phyloP scores from a whole-genome alignment of 2,797 vertebrate species.

The Cheirogaleus major region DNA sequence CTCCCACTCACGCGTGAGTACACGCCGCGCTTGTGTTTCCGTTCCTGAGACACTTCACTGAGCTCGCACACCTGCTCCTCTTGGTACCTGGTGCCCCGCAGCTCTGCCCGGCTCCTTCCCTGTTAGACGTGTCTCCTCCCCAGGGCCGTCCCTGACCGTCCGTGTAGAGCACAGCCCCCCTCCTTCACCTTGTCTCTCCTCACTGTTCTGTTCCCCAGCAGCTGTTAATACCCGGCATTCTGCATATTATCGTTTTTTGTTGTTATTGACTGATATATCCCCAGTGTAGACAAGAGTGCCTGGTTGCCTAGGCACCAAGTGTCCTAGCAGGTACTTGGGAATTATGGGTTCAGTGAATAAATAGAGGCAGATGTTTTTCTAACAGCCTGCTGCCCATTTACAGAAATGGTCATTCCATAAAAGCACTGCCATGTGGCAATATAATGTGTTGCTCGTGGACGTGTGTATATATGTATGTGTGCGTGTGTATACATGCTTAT shows the following conservation, averaged over 20 bases:
- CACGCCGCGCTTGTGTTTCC: too few relatives aligned
- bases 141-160: fast-evolving
- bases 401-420: not conserved
- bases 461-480: fast-evolving
- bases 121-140: fast-evolving
- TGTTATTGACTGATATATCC: not conserved
- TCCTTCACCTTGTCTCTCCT: not conserved
- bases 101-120: too few relatives aligned
- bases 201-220: too few relatives aligned
- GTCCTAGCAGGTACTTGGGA: not conserved
- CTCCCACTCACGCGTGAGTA: too few relatives aligned
- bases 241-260: not conserved
- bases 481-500: fast-evolving
- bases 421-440: not conserved
- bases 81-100: fast-evolving
- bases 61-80: not conserved
- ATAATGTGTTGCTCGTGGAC: fast-evolving
- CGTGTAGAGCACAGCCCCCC: fast-evolving
- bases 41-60: too few relatives aligned
- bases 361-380: not conserved
- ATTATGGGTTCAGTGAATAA: not conserved
- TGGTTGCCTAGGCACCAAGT: too few relatives aligned
- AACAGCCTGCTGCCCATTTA: not conserved
- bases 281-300: too few relatives aligned
- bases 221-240: too few relatives aligned